These are phyloP conservation scores for Drosophila birchii DNA, from an alignment of 2,888 invertebrate genomes.

Conservation along the genomic window DNA sequence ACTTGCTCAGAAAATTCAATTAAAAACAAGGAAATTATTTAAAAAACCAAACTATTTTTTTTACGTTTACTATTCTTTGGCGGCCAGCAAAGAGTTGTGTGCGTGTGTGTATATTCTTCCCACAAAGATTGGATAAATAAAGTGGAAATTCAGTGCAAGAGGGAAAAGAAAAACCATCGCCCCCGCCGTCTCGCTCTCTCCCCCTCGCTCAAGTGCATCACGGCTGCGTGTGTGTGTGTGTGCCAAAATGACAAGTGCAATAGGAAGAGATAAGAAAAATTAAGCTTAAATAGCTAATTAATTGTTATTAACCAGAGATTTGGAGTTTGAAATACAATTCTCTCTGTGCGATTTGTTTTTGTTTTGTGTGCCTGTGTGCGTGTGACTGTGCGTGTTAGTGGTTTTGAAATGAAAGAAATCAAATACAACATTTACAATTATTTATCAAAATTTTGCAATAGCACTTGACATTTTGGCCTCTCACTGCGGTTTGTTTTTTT, in stretches of 20 bases:
- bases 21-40: not conserved
- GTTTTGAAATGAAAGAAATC: not conserved
- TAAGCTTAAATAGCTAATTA: not conserved
- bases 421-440: not conserved
- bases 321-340: not conserved
- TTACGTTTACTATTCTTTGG: slow-evolving; percentile 22
- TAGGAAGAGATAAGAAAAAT: slow-evolving; percentile 14
- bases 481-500: slow-evolving; percentile 11
- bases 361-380: slow-evolving; percentile 10
- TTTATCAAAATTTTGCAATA: not conserved
- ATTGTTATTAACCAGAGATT: slow-evolving; percentile 1
- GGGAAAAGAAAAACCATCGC: slow-evolving; percentile 16
- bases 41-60: slow-evolving; percentile 1
- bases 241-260: slow-evolving; percentile 33
- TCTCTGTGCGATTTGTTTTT: slow-evolving; percentile 14
- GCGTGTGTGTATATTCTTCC: not conserved
- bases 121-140: slow-evolving; percentile 26
- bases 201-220: slow-evolving; percentile 18
- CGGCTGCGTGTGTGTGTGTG: slow-evolving; percentile 18
- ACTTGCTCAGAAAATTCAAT: not conserved
- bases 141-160: slow-evolving; percentile 12
- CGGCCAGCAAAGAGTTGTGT: slow-evolving; percentile 15
- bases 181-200: slow-evolving; percentile 6
- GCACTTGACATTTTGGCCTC: slow-evolving; percentile 24
- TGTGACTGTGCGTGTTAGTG: slow-evolving; percentile 8